phyloP scores from a whole-genome alignment of 2,113 vertebrate genomes.

The Raphicerus campestris region DNA sequence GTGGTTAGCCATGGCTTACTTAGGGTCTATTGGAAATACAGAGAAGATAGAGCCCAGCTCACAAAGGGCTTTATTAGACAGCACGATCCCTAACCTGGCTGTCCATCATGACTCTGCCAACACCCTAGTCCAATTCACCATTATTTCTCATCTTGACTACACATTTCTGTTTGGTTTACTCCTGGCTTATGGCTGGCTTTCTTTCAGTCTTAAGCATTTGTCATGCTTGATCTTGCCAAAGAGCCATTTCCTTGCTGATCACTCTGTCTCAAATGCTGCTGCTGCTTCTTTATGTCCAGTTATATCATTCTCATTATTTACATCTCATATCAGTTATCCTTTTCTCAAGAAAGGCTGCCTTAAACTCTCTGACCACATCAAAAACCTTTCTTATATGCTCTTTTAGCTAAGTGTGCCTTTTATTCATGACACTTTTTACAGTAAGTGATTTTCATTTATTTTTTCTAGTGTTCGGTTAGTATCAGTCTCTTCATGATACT shows the following conservation, averaged over 20 bases:
- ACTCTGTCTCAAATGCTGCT: not conserved
- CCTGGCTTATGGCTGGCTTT: not conserved
- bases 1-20: not conserved
- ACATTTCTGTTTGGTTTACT: not conserved
- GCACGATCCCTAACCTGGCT: not conserved
- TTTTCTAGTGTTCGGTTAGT: not conserved
- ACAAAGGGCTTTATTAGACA: not conserved
- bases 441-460: not conserved
- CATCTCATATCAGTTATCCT: not conserved
- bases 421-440: not conserved
- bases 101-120: not conserved
- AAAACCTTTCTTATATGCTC: not conserved
- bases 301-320: not conserved
- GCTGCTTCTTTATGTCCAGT: not conserved
- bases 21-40: not conserved
- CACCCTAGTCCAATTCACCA: not conserved
- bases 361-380: not conserved
- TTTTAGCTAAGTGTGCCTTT: not conserved
- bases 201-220: not conserved
- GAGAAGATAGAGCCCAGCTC: not conserved
- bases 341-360: not conserved
- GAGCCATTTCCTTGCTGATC: not conserved
- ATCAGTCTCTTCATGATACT: not conserved
- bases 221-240: not conserved
- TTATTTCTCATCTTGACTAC: not conserved